phyloP scores from a whole-genome alignment of 2,888 invertebrate genomes.

The Drosophila testacea region DNA sequence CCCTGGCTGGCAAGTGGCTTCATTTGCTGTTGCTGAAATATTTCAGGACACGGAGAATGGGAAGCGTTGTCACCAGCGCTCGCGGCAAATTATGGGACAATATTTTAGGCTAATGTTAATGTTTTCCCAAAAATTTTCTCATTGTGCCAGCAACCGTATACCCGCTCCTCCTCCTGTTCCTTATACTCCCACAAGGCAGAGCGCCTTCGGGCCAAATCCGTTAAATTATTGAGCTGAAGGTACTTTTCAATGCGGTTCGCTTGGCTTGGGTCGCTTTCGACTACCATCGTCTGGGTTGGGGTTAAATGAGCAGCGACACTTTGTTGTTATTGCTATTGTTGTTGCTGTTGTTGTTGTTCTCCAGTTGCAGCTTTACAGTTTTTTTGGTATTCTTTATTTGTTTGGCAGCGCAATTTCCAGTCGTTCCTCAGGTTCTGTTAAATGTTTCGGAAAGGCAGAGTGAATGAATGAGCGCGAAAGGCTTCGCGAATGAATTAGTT shows the following conservation, averaged over 20 bases:
- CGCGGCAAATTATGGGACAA: slow-evolving; percentile 83
- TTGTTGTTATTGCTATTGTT: slow-evolving; percentile 53
- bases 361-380: slow-evolving; percentile 37
- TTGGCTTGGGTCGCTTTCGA: slow-evolving; percentile 50
- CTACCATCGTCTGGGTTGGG: slow-evolving; percentile 53
- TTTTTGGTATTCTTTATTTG: slow-evolving; percentile 59
- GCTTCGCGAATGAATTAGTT: slow-evolving; percentile 62
- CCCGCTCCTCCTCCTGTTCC: slow-evolving; percentile 1
- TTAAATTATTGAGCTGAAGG: slow-evolving; percentile 83
- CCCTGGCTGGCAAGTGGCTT: slow-evolving; percentile 69
- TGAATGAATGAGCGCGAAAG: slow-evolving; percentile 55
- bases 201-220: slow-evolving; percentile 77
- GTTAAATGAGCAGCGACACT: slow-evolving; percentile 80
- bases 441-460: slow-evolving; percentile 74
- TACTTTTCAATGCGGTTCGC: slow-evolving; percentile 79
- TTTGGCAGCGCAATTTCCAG: slow-evolving; percentile 56
- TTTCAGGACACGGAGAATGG: slow-evolving; percentile 53
- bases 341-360: slow-evolving; percentile 40
- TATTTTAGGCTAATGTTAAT: slow-evolving; percentile 84
- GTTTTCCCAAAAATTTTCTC: slow-evolving; percentile 78
- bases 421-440: slow-evolving; percentile 64
- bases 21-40: slow-evolving; percentile 75
- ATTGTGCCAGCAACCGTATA: slow-evolving; percentile 65
- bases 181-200: slow-evolving; percentile 11
- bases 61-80: slow-evolving; percentile 73